Evolutionary conservation across 53 echinoderm and acorn worm genomes (phyloP).

Genomic region (Mesocentrotus franciscanus): DNA sequence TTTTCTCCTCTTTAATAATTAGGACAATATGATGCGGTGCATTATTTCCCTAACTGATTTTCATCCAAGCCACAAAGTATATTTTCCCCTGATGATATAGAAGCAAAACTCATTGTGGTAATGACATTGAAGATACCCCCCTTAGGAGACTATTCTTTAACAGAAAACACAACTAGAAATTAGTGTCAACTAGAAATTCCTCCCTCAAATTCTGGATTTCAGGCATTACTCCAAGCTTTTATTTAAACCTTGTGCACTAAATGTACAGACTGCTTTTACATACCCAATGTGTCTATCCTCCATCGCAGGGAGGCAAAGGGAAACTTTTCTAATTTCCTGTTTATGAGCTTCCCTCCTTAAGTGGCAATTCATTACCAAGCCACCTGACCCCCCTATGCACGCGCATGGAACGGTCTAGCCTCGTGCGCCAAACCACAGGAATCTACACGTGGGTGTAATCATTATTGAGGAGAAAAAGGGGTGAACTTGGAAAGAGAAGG

Average conservation of each 20-base stretch:
- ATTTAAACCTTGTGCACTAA: neutral
- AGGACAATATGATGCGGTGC: neutral
- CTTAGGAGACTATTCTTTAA: neutral
- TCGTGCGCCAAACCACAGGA: conserved; percentile 29
- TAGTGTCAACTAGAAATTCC: neutral
- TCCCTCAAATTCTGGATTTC: neutral
- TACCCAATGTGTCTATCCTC: neutral
- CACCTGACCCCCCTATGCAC: neutral
- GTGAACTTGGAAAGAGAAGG: conserved; percentile 31
- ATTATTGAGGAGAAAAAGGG: neutral
- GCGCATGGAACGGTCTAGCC: neutral
- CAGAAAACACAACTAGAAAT: conserved; percentile 31
- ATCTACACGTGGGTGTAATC: conserved; percentile 20
- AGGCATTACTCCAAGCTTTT: neutral
- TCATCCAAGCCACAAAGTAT: neutral
- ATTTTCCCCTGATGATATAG: neutral
- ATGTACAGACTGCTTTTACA: neutral
- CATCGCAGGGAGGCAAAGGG: neutral
- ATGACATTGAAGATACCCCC: neutral
- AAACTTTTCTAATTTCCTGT: conserved; percentile 66
- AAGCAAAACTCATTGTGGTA: neutral
- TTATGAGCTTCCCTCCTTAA: conserved; percentile 55
- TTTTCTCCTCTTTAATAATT: neutral
- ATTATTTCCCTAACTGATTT: neutral
- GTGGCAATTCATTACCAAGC: conserved; percentile 10